phyloP scores from a whole-genome alignment of 2,888 invertebrate genomes.

The Merodon equestris region DNA sequence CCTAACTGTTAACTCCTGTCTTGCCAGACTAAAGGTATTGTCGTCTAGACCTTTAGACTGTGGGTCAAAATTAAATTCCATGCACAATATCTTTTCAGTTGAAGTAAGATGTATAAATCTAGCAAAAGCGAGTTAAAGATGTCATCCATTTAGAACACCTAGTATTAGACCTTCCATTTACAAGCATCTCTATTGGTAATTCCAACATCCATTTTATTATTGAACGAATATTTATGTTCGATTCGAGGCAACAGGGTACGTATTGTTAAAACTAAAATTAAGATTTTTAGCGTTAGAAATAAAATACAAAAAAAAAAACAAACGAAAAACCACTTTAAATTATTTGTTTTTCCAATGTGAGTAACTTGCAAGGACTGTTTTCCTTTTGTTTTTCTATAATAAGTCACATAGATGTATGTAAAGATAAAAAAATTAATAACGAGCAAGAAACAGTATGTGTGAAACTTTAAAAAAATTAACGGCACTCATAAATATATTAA shows the following conservation, averaged over 20 bases:
- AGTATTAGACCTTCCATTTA: no score
- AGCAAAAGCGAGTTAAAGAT: no score
- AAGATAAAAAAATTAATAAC: conserved; percentile 2
- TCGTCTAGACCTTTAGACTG: not conserved
- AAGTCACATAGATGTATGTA: conserved; percentile 4
- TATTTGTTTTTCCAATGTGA: conserved; percentile 1
- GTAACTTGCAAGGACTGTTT: conserved; percentile 27
- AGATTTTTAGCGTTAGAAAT: conserved; percentile 12
- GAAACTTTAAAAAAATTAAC: conserved; percentile 16
- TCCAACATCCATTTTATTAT: not conserved
- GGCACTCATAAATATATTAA: conserved; percentile 36
- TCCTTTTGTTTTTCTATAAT: not conserved
- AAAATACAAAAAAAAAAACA: conserved; percentile 7
- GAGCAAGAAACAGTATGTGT: not conserved
- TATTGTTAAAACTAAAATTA: conserved; percentile 44
- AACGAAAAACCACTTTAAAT: not conserved
- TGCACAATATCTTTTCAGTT: no score
- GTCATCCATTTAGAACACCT: no score
- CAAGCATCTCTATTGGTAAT: no score
- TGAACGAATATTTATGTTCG: conserved; percentile 8
- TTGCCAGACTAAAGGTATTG: conserved; percentile 7
- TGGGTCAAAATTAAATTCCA: no score
- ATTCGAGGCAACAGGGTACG: conserved; percentile 53
- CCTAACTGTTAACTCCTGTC: no score
- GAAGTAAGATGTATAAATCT: no score